Evolutionary conservation across 2,113 vertebrate genomes (phyloP).

Genomic region (Recurvirostra avosetta): DNA sequence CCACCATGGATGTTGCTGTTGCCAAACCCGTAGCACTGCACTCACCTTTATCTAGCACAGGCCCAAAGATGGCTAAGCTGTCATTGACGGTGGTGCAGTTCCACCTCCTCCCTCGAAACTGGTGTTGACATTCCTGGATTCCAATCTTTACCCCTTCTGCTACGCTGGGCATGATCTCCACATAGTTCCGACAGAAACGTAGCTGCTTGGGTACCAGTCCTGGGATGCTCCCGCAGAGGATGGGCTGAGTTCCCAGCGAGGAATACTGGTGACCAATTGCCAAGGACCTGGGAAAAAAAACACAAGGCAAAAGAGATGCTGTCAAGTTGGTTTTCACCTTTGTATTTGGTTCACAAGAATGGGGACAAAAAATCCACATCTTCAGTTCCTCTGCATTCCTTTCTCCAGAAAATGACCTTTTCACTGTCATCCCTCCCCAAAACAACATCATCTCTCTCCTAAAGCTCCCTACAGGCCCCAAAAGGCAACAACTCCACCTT

Average conservation of each 20-base stretch:
- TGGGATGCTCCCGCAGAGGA: constrained; percentile 92
- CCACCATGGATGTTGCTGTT: fast-evolving
- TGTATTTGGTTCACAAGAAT: background rate
- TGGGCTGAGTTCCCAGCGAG: constrained; percentile 88
- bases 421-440: too few relatives aligned
- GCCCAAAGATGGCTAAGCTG: constrained; percentile 95
- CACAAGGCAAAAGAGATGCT: background rate
- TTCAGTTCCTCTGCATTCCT: background rate
- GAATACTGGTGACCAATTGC: constrained; percentile 93
- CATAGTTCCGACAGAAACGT: constrained; percentile 95
- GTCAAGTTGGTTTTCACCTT: background rate
- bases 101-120: constrained; percentile 95
- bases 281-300: constrained; percentile 80
- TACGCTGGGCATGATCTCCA: constrained; percentile 98
- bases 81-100: constrained; percentile 94
- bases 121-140: constrained; percentile 95
- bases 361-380: background rate
- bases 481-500: background rate
- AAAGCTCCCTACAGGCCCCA: background rate
- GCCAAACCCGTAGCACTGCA: fast-evolving
- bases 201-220: constrained; percentile 97
- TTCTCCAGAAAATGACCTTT: fast-evolving
- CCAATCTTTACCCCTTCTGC: constrained; percentile 93
- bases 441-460: background rate
- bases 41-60: constrained; percentile 95